Conservation (phyloP, 2,113 vertebrate genomes). For the Aegithalos caudatus region DNA sequence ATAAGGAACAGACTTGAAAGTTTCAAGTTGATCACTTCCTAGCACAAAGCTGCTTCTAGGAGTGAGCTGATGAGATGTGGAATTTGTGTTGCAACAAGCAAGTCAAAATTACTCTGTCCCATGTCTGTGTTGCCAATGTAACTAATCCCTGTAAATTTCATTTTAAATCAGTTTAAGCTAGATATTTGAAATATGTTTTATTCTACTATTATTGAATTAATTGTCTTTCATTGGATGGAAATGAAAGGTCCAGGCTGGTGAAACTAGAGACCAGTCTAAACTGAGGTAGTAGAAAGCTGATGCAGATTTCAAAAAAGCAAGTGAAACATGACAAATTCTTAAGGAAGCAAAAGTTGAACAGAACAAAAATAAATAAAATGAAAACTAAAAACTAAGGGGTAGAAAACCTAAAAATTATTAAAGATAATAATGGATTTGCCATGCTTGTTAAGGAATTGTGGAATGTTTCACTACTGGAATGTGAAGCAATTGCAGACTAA, state of each 20-base stretch:
- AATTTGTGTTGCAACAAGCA: neutral
- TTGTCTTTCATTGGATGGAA: neutral
- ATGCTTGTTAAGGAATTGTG: neutral
- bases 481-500: neutral
- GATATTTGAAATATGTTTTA: neutral
- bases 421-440: neutral
- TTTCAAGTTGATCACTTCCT: neutral
- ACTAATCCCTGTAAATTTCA: neutral
- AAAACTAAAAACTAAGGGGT: neutral
- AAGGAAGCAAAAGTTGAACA: neutral
- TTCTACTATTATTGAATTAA: neutral
- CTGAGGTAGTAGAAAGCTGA: neutral
- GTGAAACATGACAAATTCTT: neutral
- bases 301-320: neutral
- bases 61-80: neutral
- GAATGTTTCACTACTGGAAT: neutral
- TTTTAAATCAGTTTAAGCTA: neutral
- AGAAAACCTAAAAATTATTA: neutral
- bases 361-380: neutral
- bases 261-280: neutral
- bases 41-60: neutral
- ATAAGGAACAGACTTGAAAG: neutral
- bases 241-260: neutral
- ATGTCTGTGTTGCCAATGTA: neutral
- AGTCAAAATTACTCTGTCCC: neutral